These are phyloP conservation scores for Palythoa heliodiscus DNA, from an alignment of 92 coral and sea anemone genomes.

Conservation along the genomic window DNA sequence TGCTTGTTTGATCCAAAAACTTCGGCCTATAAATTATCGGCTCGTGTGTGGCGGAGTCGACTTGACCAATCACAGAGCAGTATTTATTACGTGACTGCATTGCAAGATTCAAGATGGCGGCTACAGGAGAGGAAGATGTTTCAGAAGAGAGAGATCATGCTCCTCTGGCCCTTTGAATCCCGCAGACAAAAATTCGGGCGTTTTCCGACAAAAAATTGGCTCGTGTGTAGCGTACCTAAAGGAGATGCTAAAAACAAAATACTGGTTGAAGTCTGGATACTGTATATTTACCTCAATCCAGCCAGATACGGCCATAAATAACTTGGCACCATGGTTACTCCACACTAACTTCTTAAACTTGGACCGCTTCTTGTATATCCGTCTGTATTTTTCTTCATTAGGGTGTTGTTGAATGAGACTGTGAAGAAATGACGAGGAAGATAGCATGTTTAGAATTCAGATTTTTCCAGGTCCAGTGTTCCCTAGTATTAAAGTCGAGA, in stretches of 20 bases:
- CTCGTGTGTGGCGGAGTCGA: no score
- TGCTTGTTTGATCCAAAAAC: no score
- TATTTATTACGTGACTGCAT: no score
- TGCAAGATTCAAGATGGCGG: no score
- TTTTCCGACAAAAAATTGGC: no score
- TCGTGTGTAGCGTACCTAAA: background rate
- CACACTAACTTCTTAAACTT: conserved; percentile 41
- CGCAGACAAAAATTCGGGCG: no score
- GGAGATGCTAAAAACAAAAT: background rate
- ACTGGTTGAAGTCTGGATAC: no score
- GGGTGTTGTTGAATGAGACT: conserved; percentile 33
- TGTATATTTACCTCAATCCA: conserved; percentile 33
- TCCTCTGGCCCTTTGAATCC: no score
- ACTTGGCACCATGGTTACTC: conserved; percentile 25
- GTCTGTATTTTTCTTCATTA: conserved; percentile 27
- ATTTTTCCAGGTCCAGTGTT: background rate
- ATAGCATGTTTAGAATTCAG: background rate
- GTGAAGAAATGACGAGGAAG: background rate
- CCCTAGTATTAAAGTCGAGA: background rate
- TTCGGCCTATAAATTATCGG: no score
- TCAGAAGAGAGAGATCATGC: no score
- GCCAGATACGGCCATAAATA: conserved; percentile 41
- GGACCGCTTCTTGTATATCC: conserved; percentile 32
- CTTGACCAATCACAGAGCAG: no score
- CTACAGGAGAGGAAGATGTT: no score